These are phyloP conservation scores for Hipparchia sbordonii DNA, from an alignment of 2,888 invertebrate species.

Conservation along the genomic window DNA sequence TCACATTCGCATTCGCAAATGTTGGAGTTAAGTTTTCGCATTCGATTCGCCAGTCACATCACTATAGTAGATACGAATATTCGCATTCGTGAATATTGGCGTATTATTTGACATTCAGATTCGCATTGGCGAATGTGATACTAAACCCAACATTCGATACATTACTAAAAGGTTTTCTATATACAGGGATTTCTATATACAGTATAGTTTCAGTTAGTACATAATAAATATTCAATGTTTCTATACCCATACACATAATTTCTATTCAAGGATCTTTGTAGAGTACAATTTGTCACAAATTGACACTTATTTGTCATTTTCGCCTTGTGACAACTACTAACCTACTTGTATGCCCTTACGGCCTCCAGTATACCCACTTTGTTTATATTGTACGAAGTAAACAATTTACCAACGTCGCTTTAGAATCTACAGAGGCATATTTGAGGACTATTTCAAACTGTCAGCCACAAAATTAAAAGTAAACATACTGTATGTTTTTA, in stretches of 20 bases:
- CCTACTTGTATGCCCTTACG: neutral
- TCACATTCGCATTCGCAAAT: too few relatives aligned
- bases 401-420: constrained; percentile 7
- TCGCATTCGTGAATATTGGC: too few relatives aligned
- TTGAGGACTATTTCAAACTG: constrained; percentile 14
- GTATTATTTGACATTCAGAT: too few relatives aligned
- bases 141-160: too few relatives aligned
- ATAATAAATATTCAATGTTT: too few relatives aligned
- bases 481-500: constrained; percentile 9
- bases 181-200: too few relatives aligned
- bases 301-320: neutral
- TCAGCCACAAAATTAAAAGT: constrained; percentile 3
- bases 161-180: too few relatives aligned
- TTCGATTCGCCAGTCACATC: too few relatives aligned
- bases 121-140: too few relatives aligned
- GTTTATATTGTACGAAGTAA: constrained; percentile 6
- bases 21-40: too few relatives aligned
- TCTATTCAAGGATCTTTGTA: neutral
- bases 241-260: neutral
- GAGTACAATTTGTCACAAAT: neutral
- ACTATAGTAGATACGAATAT: too few relatives aligned
- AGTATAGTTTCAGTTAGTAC: too few relatives aligned
- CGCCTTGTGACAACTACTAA: neutral
- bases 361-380: neutral
- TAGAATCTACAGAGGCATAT: constrained; percentile 8